phyloP scores from a whole-genome alignment of 1,140 invertebrate species.

The Trichoplusia ni region DNA sequence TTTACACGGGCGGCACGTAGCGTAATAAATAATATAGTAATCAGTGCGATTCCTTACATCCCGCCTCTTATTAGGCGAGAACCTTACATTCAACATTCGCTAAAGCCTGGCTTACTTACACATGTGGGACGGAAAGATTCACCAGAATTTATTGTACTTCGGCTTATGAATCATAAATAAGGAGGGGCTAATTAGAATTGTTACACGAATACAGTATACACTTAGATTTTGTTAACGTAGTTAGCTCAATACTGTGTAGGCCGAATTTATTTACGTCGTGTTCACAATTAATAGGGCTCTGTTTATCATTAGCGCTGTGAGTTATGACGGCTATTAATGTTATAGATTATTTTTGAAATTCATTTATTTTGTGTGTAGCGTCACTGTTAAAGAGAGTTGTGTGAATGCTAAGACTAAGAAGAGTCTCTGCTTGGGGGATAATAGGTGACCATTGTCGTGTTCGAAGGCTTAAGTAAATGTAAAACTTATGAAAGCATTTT shows the following conservation, averaged over 20 bases:
- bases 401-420: no score
- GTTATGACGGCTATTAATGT: background rate
- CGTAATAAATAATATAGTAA: conserved; percentile 81
- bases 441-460: no score
- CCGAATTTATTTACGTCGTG: conserved; percentile 6
- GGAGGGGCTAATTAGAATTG: conserved; percentile 75
- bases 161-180: conserved; percentile 81
- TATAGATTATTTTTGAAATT: background rate
- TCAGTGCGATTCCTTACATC: conserved; percentile 80
- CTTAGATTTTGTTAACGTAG: conserved; percentile 27
- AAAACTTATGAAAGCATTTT: no score
- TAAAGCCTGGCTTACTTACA: conserved; percentile 77
- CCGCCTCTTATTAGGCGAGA: conserved; percentile 76
- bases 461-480: no score
- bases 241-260: conserved; percentile 4
- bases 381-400: no score
- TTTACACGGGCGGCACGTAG: conserved; percentile 77
- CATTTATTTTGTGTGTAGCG: no score
- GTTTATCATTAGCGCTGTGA: background rate
- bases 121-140: conserved; percentile 79
- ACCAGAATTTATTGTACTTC: conserved; percentile 77
- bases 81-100: conserved; percentile 79
- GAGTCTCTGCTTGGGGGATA: no score
- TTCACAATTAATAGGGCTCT: conserved; percentile 1
- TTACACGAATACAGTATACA: conserved; percentile 32